Base-by-base conservation (phyloP, 1,140 invertebrate species). In the Mycetomoellerius zeteki region DNA sequence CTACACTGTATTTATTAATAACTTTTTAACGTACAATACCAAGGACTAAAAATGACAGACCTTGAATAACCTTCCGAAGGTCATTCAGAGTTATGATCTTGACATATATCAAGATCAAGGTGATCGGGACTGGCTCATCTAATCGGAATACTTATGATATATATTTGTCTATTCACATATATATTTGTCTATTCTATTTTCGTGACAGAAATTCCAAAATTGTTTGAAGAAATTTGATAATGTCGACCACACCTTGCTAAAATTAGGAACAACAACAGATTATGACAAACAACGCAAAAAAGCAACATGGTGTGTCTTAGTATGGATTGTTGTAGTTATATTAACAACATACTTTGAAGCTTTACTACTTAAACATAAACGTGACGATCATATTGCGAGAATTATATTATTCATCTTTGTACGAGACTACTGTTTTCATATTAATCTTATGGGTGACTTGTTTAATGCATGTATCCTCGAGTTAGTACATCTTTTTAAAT, bases 171-270 rank as follows among this genome's bases (percentile, higher is more conserved):
- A 21, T 43, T 10, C 37, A n/a, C n/a, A 64, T 65, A 37, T 43
- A 10, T 43, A 65, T 30, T 6, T 64, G 0, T 33, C 14, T 24
- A 21, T 43, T 10, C 37, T 10, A 43, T 21, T n/a, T 14, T 64
- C 47, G 5, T 64, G 2, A 58, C 16, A 77, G 75, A 62, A 77
- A 77, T 77, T 71, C 47, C 67, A 33, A 52, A 43, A 60, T 19
- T 84, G 80, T 47, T 21, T 84, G 16, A 84, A 12, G 8, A 84
- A 84, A 3, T 3, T 84, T 3, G 37, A 69, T 19, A 47, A 47
- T 37, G 0, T 84, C 7, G 67, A 84, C 6, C 10, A 30, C 0
- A 84, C 80, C 4, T 43, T 84, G 16, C 1, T 54, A 14, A 47
- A 47, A 2, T 0, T 84, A 6, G 67, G 24, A 24, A 84, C n/a